A percentile compares a stretch with the other conserved stretches of the same genome.
These are phyloP conservation scores for Puntigrus tetrazona DNA, from an alignment of 2,113 vertebrate species.

Conservation along the genomic window DNA sequence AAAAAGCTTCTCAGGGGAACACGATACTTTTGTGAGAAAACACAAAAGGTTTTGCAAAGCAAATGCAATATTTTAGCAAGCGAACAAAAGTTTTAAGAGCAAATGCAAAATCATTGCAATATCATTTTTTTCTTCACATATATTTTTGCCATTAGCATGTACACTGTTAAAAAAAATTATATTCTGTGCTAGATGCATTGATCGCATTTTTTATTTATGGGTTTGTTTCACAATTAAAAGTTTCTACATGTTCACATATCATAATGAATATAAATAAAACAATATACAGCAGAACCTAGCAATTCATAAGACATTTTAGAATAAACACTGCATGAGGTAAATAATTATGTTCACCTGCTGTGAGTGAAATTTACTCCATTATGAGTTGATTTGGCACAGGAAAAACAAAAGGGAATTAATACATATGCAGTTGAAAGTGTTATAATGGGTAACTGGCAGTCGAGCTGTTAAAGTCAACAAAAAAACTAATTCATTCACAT, in stretches of 20 bases:
- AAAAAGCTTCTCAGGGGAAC: neutral
- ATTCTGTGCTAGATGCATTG: neutral
- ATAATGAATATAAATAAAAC: neutral
- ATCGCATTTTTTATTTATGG: neutral
- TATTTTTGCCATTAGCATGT: neutral
- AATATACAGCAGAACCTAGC: neutral
- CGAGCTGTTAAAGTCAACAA: constrained; percentile 17
- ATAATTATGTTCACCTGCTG: constrained; percentile 26
- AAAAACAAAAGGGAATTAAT: constrained; percentile 24
- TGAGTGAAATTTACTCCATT: neutral
- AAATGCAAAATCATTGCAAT: neutral
- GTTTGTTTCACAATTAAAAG: neutral
- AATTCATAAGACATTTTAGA: neutral
- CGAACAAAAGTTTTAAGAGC: neutral
- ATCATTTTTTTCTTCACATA: neutral
- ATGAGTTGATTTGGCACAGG: constrained; percentile 16
- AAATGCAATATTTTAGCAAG: neutral
- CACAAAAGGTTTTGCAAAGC: neutral
- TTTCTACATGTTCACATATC: neutral
- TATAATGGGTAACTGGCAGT: constrained; percentile 2
- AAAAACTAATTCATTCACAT: constrained; percentile 15
- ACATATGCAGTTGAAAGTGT: neutral
- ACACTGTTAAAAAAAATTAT: neutral
- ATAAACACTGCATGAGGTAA: neutral
- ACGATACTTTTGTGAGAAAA: neutral